Evolutionary conservation across 2,797 vertebrate species (phyloP).

Genomic region (Iguana delicatissima): DNA sequence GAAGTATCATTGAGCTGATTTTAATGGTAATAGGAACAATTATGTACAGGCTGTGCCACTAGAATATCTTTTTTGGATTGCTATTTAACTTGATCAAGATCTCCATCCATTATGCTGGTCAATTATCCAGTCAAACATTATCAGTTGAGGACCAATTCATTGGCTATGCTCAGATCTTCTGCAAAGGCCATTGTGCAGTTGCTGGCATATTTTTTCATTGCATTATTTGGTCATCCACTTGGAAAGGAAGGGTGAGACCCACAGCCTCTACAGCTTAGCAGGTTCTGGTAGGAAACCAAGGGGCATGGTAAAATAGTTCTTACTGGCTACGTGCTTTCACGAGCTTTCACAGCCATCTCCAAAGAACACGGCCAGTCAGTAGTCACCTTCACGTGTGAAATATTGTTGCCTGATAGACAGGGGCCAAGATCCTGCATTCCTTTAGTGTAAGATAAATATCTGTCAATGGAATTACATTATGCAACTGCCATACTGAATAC

Average conservation of each 20-base stretch:
- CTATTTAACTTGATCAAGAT: not conserved
- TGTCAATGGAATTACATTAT: no score
- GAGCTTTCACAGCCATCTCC: no score
- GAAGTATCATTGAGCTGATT: constrained; percentile 51
- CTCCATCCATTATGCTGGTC: not conserved
- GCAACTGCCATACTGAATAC: not conserved
- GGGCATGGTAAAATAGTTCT: not conserved
- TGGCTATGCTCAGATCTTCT: not conserved
- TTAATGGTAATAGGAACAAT: constrained; percentile 59
- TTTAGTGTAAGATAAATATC: no score
- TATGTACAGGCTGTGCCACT: constrained; percentile 43
- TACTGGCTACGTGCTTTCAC: no score
- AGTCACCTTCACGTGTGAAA: not conserved
- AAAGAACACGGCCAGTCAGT: not conserved
- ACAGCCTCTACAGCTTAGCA: not conserved
- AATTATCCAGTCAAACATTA: not conserved
- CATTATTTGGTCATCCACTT: not conserved
- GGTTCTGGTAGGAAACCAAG: not conserved
- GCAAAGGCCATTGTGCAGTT: not conserved
- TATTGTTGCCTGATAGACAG: not conserved
- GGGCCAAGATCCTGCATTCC: no score
- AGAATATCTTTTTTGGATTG: constrained; percentile 25
- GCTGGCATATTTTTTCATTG: not conserved
- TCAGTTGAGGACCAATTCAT: not conserved
- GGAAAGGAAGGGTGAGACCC: not conserved